phyloP scores from a whole-genome alignment of 2,113 vertebrate genomes.

The Triplophysa dalaica region DNA sequence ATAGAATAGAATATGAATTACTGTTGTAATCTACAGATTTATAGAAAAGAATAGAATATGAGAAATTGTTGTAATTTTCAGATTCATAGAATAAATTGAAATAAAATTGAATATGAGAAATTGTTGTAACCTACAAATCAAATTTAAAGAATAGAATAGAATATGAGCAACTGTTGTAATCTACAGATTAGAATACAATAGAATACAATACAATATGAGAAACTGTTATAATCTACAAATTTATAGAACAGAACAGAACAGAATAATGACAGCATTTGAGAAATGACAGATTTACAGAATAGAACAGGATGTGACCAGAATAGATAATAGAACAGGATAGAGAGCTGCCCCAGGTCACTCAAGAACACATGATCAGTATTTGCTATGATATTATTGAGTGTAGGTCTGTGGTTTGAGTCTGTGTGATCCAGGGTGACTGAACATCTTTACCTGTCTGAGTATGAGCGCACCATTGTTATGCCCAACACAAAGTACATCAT shows the following conservation, averaged over 20 bases:
- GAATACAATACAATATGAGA: not conserved
- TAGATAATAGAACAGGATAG: not conserved
- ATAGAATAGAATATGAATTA: too few relatives aligned
- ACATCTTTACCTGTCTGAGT: constrained; percentile 84
- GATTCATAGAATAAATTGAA: too few relatives aligned
- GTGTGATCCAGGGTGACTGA: not conserved
- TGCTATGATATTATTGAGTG: not conserved
- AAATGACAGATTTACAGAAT: not conserved
- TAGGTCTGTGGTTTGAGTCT: not conserved
- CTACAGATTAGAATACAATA: too few relatives aligned
- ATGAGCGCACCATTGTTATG: constrained; percentile 87
- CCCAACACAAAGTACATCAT: constrained; percentile 96
- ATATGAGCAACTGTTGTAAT: too few relatives aligned
- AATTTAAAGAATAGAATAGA: too few relatives aligned
- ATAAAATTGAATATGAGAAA: too few relatives aligned
- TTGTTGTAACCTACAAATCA: too few relatives aligned
- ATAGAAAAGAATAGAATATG: not conserved
- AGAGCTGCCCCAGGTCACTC: too few relatives aligned
- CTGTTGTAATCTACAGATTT: too few relatives aligned
- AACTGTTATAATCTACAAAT: not conserved
- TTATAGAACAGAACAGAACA: too few relatives aligned
- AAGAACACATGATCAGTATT: not conserved
- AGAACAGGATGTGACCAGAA: not conserved
- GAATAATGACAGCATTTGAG: too few relatives aligned
- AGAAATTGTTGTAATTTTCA: not conserved